Base-by-base conservation (phyloP, 2,113 vertebrate species). In the Benitochromis conjunctus region DNA sequence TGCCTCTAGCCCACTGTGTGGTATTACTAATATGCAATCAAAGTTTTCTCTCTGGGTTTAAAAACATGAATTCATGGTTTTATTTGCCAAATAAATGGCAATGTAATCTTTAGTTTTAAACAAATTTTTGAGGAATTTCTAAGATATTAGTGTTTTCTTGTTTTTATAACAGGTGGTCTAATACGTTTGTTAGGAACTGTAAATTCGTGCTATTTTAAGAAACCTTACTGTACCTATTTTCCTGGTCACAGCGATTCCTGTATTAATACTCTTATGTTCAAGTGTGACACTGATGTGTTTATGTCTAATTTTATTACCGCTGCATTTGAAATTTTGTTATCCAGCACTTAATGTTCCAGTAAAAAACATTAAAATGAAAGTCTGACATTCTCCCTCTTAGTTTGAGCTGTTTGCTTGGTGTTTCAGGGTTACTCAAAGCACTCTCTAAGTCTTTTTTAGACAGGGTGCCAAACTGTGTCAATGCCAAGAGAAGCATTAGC, bases 401-500 rank as follows among this genome's bases (percentile, higher is more conserved):
- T 79, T 48, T 60, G 53, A 71, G 84, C 82, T 76, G 83, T 91
- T 89, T 91, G 66, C 74, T 82, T 88, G 41, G 87, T 90, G 87
- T 91, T 90, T 92, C 74, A 85, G 83, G 80, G 82, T 93, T 89
- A 88, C 90, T 90, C 82, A 82, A 79, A 92, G 90, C 88, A 89
- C 91, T 91, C 90, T 87, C 79, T 85, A 85, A 92, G 89, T 91
- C 91, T 89, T 90, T 89, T 92, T 87, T 78, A 87, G 86, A 92
- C 87, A 86, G 76, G 77, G 80, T 91, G 94, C 93, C 92, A 94
- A 94, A 92, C 92, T 91, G 79, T 88, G 92, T 89, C 87, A 80
- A 91, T 92, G 94, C 93, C 94, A 95, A 92, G 56, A 94, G 90
- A 94, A 93, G 94, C 94, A 94, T 95, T 95, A 95, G 94, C 12